Evolutionary conservation across 2,113 vertebrate species (phyloP).

Genomic region (Rhea americana): DNA sequence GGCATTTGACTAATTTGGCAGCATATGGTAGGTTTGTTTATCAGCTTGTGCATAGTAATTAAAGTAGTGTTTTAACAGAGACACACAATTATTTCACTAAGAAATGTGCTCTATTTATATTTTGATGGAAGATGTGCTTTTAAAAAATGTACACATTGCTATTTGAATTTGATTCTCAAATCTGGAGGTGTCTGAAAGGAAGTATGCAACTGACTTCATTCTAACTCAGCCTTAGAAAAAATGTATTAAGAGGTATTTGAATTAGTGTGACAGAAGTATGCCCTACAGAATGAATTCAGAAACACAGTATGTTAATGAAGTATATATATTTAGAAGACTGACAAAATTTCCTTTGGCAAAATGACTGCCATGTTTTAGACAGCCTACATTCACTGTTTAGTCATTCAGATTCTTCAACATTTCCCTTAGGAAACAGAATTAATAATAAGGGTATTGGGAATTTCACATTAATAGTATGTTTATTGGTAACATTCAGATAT

Average conservation of each 20-base stretch:
- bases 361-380: neutral
- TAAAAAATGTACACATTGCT: neutral
- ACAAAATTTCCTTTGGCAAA: neutral
- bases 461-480: neutral
- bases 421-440: neutral
- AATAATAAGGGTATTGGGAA: neutral
- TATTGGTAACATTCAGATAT: neutral
- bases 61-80: conserved; percentile 53
- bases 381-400: neutral
- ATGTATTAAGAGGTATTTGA: neutral
- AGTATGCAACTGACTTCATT: neutral
- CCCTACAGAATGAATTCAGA: neutral
- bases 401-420: neutral
- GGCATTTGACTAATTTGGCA: conserved; percentile 68
- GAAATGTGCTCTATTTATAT: conserved; percentile 32
- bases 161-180: neutral
- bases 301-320: neutral
- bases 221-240: neutral
- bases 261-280: neutral
- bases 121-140: neutral
- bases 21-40: conserved; percentile 63
- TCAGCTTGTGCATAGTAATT: conserved; percentile 56
- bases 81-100: neutral
- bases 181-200: neutral
- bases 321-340: neutral